These are phyloP conservation scores for Apogon hyalosoma DNA, from an alignment of 2,797 vertebrate genomes.

Conservation along the genomic window DNA sequence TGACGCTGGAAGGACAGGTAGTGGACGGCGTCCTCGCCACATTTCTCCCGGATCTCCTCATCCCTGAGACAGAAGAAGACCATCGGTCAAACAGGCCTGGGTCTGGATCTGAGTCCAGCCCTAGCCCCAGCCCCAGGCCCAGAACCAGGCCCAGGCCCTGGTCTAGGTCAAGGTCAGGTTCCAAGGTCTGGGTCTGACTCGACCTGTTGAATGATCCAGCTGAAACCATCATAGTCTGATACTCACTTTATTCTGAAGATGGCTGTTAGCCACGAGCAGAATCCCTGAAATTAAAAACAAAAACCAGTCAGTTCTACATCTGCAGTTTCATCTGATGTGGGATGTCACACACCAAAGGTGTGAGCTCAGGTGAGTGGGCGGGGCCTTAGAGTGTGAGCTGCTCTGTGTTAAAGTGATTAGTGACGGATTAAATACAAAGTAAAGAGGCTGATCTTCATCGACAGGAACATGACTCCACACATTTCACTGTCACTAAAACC, in stretches of 20 bases:
- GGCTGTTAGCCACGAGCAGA: conserved; percentile 97
- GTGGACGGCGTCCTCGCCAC: conserved; percentile 93
- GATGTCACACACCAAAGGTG: neutral
- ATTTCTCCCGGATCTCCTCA: conserved; percentile 96
- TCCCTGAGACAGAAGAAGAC: conserved; percentile 80
- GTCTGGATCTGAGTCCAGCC: too few species aligned
- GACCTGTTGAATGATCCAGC: neutral
- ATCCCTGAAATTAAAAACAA: conserved; percentile 83
- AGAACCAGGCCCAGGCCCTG: too few species aligned
- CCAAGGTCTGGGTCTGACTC: neutral
- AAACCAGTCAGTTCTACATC: too few species aligned
- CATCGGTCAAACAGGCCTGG: too few species aligned
- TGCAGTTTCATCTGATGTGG: too few species aligned
- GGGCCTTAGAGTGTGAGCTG: neutral
- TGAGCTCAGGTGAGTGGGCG: conserved; percentile 7
- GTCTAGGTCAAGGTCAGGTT: too few species aligned
- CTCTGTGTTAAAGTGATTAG: conserved; percentile 14
- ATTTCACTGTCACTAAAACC: neutral
- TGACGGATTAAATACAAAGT: conserved; percentile 16
- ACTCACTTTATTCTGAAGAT: conserved; percentile 99
- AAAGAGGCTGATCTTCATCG: too few species aligned
- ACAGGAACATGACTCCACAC: neutral
- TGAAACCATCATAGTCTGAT: neutral
- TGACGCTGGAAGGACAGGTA: conserved; percentile 97
- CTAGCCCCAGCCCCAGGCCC: too few species aligned